phyloP scores from a whole-genome alignment of 2,797 vertebrate species.

The Eulemur coronatus region DNA sequence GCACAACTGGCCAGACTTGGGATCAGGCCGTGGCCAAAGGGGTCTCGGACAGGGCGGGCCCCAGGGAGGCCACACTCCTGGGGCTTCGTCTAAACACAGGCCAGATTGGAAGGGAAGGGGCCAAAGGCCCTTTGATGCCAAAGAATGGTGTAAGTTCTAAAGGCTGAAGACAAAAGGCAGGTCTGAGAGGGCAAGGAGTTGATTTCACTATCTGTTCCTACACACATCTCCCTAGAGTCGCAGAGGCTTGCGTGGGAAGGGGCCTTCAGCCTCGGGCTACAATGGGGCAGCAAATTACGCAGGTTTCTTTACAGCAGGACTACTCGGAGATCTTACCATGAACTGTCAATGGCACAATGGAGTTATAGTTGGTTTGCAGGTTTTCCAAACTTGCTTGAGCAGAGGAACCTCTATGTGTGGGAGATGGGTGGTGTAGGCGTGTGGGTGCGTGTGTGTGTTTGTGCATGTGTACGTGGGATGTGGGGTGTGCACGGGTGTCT shows the following conservation, averaged over 20 bases:
- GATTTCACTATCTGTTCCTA: too few relatives aligned
- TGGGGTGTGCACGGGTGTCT: too few relatives aligned
- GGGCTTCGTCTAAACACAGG: background rate
- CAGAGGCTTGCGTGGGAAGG: rapidly evolving
- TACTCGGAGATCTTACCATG: too few relatives aligned
- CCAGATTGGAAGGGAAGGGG: background rate
- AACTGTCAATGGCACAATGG: background rate
- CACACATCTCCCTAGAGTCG: background rate
- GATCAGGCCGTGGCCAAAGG: too few relatives aligned
- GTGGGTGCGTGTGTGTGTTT: background rate
- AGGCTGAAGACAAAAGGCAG: background rate
- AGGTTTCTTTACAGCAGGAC: background rate
- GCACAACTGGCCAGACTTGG: background rate
- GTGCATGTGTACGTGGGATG: background rate
- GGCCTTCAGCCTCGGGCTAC: background rate
- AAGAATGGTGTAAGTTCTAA: too few relatives aligned
- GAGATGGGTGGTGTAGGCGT: background rate
- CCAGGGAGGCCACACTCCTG: background rate
- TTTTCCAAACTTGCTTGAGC: background rate
- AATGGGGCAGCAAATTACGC: rapidly evolving
- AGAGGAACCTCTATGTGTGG: rapidly evolving
- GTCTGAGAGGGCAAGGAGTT: background rate
- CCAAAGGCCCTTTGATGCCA: background rate
- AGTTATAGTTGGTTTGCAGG: rapidly evolving
- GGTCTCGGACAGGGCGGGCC: background rate